Evolutionary conservation across 2,888 invertebrate species (phyloP), one percentile per base, ranked within the genome.

Genomic region (Chydorus sphaericus): DNA sequence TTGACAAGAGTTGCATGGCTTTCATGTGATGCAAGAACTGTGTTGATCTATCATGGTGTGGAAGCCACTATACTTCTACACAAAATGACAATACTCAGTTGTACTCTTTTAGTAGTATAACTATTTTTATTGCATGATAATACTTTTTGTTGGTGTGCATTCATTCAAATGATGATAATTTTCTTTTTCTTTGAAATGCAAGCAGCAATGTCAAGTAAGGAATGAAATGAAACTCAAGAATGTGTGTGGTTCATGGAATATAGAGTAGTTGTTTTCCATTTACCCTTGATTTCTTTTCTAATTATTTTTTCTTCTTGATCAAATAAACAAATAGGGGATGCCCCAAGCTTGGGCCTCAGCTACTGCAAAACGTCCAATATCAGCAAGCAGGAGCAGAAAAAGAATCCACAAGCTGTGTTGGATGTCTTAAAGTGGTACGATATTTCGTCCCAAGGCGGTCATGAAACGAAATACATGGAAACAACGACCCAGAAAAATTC

Each of bases 271-370:
- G 31, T 55, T 57, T 37, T 48, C 50, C n/a, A n/a, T n/a, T n/a
- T n/a, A n/a, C n/a, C n/a, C n/a, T n/a, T n/a, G n/a, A n/a, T 44
- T 38, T 38, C n/a, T 38, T 38, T 38, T 38, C 3, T 44, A n/a
- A n/a, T n/a, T n/a, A n/a, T n/a, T n/a, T n/a, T n/a, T n/a, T n/a
- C n/a, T n/a, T n/a, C n/a, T 26, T 33, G 30, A 39, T n/a, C 18
- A 20, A 49, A n/a, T 54, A 55, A 20, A 6, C 20, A 10, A 65
- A 59, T 77, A 96, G 94, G 97, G 97, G 59, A 97, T 98, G 97
- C 98, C 98, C 59, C 92, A 96, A 73, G 91, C 93, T 65, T 98
- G 98, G 98, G 91, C 91, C 59, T n/a, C n/a, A n/a, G n/a, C n/a
- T n/a, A n/a, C n/a, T n/a, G n/a, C n/a, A n/a, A n/a, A 83, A 87